phyloP scores from a whole-genome alignment of 2,113 vertebrate species.

The Thinocorus orbignyianus region DNA sequence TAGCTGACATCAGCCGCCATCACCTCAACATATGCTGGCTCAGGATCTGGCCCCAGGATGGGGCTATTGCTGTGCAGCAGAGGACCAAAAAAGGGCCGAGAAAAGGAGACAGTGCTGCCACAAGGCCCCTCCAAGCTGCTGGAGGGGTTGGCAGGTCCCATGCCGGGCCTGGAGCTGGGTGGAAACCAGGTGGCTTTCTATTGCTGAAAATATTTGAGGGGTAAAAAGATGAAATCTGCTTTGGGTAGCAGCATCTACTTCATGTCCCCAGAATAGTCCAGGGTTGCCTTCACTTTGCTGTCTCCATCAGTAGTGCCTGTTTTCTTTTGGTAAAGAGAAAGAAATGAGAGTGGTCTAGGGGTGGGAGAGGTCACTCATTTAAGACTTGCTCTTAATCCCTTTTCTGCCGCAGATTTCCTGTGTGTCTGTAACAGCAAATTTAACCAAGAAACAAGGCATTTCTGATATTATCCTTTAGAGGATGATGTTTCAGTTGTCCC shows the following conservation, averaged over 20 bases:
- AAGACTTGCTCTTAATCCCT: slow-evolving; percentile 8
- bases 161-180: not conserved
- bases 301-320: accelerated
- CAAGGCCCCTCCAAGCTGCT: not conserved
- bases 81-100: not conserved
- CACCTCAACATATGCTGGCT: not conserved
- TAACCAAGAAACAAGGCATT: not conserved
- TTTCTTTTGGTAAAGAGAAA: not conserved
- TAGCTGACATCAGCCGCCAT: not conserved
- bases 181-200: not conserved
- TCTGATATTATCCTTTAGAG: not conserved
- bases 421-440: slow-evolving; percentile 3
- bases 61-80: not conserved
- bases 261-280: not conserved
- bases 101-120: not conserved
- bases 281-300: not conserved
- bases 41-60: not conserved
- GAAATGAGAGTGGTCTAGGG: not conserved
- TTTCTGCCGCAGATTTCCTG: slow-evolving; percentile 37
- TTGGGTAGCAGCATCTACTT: not conserved
- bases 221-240: not conserved
- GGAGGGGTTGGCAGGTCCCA: not conserved
- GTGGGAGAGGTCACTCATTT: slow-evolving; percentile 10
- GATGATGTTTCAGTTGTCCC: not conserved
- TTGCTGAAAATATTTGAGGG: not conserved